Evolutionary conservation across 2,888 invertebrate genomes (phyloP).

Genomic region (Sabatieria punctata): DNA sequence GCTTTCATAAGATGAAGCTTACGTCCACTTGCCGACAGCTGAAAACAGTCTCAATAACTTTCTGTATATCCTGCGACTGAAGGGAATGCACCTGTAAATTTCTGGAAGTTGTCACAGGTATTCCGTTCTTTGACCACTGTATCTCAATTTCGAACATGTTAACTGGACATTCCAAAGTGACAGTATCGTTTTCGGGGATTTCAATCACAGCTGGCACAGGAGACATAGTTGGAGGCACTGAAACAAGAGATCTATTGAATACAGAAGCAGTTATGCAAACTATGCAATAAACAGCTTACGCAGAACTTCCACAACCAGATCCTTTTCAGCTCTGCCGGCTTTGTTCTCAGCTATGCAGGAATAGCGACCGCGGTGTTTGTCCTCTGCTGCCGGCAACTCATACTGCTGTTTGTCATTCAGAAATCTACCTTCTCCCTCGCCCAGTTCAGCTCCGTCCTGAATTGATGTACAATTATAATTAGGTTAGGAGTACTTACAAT

Average conservation of each 20-base stretch:
- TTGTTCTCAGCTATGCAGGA: slow-evolving; percentile 43
- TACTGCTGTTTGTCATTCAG: slow-evolving; percentile 20
- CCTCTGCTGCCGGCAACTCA: slow-evolving; percentile 16
- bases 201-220: slow-evolving; percentile 13
- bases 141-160: slow-evolving; percentile 20
- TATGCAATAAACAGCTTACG: too few relatives aligned
- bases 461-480: too few relatives aligned
- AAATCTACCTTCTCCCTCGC: slow-evolving; percentile 11
- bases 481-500: too few relatives aligned
- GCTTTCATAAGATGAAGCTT: slow-evolving; percentile 21
- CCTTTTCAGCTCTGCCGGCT: slow-evolving; percentile 40
- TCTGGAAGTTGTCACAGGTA: slow-evolving; percentile 15
- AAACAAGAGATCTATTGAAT: too few relatives aligned
- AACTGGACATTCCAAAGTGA: slow-evolving; percentile 40
- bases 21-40: slow-evolving; percentile 18
- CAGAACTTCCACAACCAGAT: slow-evolving; percentile 42
- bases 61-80: too few relatives aligned
- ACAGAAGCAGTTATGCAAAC: too few relatives aligned
- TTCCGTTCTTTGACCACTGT: slow-evolving; percentile 19
- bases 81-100: slow-evolving; percentile 10
- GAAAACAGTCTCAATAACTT: not conserved
- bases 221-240: slow-evolving; percentile 20
- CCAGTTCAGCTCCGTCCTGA: slow-evolving; percentile 15
- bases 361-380: slow-evolving; percentile 43
- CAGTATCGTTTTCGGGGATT: slow-evolving; percentile 40